Evolutionary conservation across 2,888 invertebrate species (phyloP), one percentile per base, ranked within the genome.

Genomic region (Xanthia icteritia): DNA sequence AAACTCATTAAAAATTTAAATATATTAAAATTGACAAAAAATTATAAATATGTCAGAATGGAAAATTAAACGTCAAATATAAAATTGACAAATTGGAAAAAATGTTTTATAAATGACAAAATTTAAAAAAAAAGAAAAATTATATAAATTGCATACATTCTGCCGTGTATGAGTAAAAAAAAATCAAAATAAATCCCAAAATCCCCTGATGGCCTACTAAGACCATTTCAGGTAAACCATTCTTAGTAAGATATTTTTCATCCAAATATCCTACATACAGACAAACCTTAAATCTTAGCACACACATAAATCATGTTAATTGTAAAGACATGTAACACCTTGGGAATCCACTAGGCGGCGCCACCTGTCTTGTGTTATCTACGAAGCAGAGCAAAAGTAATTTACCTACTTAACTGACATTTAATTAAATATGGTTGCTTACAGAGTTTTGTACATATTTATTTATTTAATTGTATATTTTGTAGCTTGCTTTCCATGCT

Each of bases 381-480:
- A 13, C 13, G 27, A 27, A 36, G 23, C 60, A 42, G 48, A 63
- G 13, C 56, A 54, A 63, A 75, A 70, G 65, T 64, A 68, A 71
- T 82, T 67, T n/a, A n/a, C n/a, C n/a, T n/a, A n/a, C n/a, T n/a
- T n/a, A n/a, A n/a, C 36, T 60, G 58, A 73, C 71, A 77, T 54
- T 82, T 81, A 77, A 82, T 82, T 84, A 78, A 82, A 81, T 39
- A 69, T 81, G 73, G 48, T 61, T 11, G 67, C 48, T 58, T 48
- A 78, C 61, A n/a, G 39, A 6, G 48, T 20, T 27, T n/a, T 75
- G 45, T 81, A 42, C 5, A 27, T 56, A 48, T 79, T 63, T 63
- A 39, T 54, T 39, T 5, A 63, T 23, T 31, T 67, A n/a, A 64
- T 45, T 45, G 31, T 76, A 9, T 20, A 20, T 48, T 15, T 67